Evolutionary conservation across 2,113 vertebrate genomes (phyloP).

Genomic region (Stigmatopora nigra): DNA sequence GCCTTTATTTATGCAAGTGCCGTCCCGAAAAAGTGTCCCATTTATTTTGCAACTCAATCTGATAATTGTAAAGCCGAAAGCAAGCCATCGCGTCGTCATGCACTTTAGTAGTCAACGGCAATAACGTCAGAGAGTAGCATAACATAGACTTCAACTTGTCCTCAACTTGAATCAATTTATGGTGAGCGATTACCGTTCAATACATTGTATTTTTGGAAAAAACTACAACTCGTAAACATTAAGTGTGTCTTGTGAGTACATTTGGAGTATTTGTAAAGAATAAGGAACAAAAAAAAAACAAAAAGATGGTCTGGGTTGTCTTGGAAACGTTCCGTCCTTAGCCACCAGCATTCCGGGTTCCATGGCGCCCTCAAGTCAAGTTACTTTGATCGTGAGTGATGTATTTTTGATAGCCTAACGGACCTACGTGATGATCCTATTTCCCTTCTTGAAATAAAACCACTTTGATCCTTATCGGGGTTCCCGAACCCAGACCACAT

Average conservation of each 20-base stretch:
- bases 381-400: background rate
- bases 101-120: conserved; percentile 58
- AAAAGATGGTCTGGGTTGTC: conserved; percentile 15
- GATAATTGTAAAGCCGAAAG: conserved; percentile 35
- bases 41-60: conserved; percentile 9
- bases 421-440: background rate
- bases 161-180: conserved; percentile 1
- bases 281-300: background rate
- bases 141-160: conserved; percentile 3
- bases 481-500: background rate
- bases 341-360: conserved; percentile 2
- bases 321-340: background rate
- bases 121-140: conserved; percentile 48
- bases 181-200: background rate
- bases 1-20: background rate
- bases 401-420: conserved; percentile 2
- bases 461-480: background rate
- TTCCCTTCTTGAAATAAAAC: conserved; percentile 4
- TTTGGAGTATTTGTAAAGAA: conserved; percentile 45
- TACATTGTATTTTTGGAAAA: conserved; percentile 9
- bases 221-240: conserved; percentile 28
- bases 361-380: background rate
- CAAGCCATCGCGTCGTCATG: conserved; percentile 44
- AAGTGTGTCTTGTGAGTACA: conserved; percentile 25
- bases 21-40: background rate